Conservation (phyloP, 2,797 vertebrate genomes). For the Poeciliopsis turneri region DNA sequence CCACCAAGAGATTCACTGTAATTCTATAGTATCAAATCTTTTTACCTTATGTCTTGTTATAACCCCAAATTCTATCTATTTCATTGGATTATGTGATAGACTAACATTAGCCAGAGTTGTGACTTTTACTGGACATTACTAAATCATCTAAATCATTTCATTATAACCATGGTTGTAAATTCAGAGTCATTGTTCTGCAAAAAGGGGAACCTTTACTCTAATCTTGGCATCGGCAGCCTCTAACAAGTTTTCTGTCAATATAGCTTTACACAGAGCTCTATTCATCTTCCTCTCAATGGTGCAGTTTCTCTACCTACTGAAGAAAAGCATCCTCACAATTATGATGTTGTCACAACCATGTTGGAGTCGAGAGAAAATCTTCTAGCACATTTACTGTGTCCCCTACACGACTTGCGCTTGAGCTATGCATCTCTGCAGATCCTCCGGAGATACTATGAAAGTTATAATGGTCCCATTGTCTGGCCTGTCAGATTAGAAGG, state of each 20-base stretch:
- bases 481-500: neutral
- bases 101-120: too few species aligned
- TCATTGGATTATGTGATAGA: neutral
- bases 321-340: neutral
- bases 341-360: neutral
- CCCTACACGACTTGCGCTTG: neutral
- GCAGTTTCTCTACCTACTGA: neutral
- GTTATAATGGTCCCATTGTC: neutral
- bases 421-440: neutral
- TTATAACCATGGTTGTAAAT: neutral
- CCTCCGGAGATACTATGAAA: neutral
- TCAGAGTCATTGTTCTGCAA: neutral
- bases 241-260: neutral
- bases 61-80: neutral
- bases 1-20: conserved; percentile 15
- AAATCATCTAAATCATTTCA: too few species aligned
- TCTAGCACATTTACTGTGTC: neutral
- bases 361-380: neutral
- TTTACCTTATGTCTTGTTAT: neutral
- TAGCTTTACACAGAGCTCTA: neutral
- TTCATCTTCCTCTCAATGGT: neutral
- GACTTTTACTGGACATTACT: neutral
- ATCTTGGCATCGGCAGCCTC: neutral
- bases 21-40: neutral
- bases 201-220: neutral